Evolutionary conservation across 2,888 invertebrate species (phyloP).

Genomic region (Melinaea marsaeus): DNA sequence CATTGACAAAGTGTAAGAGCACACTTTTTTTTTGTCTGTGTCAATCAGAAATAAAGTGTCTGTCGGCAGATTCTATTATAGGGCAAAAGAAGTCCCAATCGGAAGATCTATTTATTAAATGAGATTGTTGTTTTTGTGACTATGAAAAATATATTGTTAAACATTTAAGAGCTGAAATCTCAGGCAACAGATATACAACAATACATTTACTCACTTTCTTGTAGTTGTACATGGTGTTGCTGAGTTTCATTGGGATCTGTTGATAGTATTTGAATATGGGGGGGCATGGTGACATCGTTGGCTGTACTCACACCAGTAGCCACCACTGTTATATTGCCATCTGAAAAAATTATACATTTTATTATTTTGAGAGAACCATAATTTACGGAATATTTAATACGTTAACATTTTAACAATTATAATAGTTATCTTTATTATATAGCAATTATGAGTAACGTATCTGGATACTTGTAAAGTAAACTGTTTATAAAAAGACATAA

Average conservation of each 20-base stretch:
- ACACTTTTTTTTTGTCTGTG: too few relatives aligned
- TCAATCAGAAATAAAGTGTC: too few relatives aligned
- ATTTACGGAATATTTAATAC: too few relatives aligned
- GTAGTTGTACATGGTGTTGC: constrained; percentile 66
- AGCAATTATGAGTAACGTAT: too few relatives aligned
- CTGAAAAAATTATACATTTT: constrained; percentile 41
- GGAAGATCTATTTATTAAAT: too few relatives aligned
- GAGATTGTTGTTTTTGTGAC: too few relatives aligned
- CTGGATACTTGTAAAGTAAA: not conserved
- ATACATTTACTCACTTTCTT: constrained; percentile 57
- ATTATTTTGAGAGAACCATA: not conserved
- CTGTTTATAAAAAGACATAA: constrained; percentile 11
- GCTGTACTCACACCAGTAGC: constrained; percentile 63
- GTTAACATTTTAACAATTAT: too few relatives aligned
- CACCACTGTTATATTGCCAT: constrained; percentile 78
- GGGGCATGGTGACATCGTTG: constrained; percentile 68
- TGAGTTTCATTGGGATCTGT: constrained; percentile 62
- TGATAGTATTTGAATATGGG: constrained; percentile 71
- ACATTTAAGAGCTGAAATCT: not conserved
- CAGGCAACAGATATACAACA: constrained; percentile 6
- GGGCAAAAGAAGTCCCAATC: too few relatives aligned
- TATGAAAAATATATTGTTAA: not conserved
- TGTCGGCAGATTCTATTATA: too few relatives aligned
- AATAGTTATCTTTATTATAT: too few relatives aligned
- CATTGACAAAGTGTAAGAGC: too few relatives aligned